These are phyloP conservation scores for Diorhabda elongata DNA, from an alignment of 1,140 invertebrate species.

Conservation along the genomic window DNA sequence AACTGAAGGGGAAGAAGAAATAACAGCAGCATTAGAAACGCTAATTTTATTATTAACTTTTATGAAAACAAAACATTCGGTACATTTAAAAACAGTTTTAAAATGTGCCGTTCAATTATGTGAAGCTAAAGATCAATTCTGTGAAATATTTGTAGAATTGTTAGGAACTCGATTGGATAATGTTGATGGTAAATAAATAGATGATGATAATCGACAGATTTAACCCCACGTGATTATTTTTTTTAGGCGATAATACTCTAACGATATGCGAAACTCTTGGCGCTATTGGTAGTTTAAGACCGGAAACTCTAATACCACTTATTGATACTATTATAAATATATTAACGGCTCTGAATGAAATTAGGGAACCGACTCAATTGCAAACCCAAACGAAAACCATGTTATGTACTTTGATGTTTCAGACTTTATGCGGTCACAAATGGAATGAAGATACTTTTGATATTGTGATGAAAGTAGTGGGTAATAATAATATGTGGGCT, in stretches of 20 bases:
- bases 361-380: slow-evolving; percentile 30
- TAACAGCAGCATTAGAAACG: slow-evolving; percentile 64
- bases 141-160: slow-evolving; percentile 60
- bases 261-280: slow-evolving; percentile 61
- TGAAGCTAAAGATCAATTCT: slow-evolving; percentile 56
- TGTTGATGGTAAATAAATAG: slow-evolving; percentile 35
- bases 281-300: slow-evolving; percentile 65
- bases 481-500: slow-evolving; percentile 71
- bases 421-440: slow-evolving; percentile 66
- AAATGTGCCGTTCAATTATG: slow-evolving; percentile 68
- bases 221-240: not conserved
- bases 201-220: not conserved
- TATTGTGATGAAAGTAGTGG: slow-evolving; percentile 55
- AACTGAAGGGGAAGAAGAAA: slow-evolving; percentile 57
- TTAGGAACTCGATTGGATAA: slow-evolving; percentile 56
- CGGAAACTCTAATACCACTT: slow-evolving; percentile 54
- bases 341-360: slow-evolving; percentile 42
- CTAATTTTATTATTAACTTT: slow-evolving; percentile 61
- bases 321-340: slow-evolving; percentile 57
- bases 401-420: slow-evolving; percentile 77
- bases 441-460: slow-evolving; percentile 59
- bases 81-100: slow-evolving; percentile 60
- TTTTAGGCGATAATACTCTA: slow-evolving; percentile 40
- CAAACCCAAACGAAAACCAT: slow-evolving; percentile 54
- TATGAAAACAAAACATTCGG: slow-evolving; percentile 50